Percentiles rank a stretch among this genome's conserved stretches.
Conservation (phyloP, 2,113 vertebrate genomes). For the Todiramphus saurophagus region DNA sequence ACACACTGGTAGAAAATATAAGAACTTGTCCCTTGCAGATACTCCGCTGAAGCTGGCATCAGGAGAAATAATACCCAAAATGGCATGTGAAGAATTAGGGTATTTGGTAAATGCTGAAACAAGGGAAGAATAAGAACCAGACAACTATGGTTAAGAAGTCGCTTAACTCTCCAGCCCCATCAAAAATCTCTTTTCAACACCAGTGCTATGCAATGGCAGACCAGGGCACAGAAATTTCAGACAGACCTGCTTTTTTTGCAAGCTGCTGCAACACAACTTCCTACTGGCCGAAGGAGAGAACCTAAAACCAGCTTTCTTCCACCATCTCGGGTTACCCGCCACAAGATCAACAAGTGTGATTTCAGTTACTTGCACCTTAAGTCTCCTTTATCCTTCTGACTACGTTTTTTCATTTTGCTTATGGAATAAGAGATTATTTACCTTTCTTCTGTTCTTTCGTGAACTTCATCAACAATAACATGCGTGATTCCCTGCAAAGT, state of each 20-base stretch:
- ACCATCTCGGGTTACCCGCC: background rate
- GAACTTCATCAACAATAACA: constrained; percentile 95
- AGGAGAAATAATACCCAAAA: background rate
- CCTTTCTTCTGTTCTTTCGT: constrained; percentile 97
- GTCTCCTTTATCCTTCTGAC: background rate
- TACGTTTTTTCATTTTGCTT: background rate
- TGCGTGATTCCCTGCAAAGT: constrained; percentile 87
- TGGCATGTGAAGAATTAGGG: background rate
- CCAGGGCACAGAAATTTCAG: background rate
- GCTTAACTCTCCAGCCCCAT: background rate
- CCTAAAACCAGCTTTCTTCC: background rate
- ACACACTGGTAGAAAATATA: background rate
- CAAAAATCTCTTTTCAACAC: background rate
- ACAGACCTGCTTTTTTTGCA: background rate
- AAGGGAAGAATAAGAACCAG: background rate
- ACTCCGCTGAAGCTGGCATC: background rate
- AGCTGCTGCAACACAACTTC: background rate
- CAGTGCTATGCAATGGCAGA: background rate
- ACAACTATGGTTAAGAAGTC: background rate
- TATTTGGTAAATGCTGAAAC: background rate
- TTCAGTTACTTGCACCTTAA: background rate
- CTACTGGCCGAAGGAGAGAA: background rate
- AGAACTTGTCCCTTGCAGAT: background rate
- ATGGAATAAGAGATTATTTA: constrained; percentile 48
- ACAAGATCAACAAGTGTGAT: background rate